A percentile compares a stretch with the other conserved stretches of the same genome.
These are phyloP conservation scores for Zaprionus capensis DNA, from an alignment of 1,140 invertebrate genomes.

Conservation along the genomic window DNA sequence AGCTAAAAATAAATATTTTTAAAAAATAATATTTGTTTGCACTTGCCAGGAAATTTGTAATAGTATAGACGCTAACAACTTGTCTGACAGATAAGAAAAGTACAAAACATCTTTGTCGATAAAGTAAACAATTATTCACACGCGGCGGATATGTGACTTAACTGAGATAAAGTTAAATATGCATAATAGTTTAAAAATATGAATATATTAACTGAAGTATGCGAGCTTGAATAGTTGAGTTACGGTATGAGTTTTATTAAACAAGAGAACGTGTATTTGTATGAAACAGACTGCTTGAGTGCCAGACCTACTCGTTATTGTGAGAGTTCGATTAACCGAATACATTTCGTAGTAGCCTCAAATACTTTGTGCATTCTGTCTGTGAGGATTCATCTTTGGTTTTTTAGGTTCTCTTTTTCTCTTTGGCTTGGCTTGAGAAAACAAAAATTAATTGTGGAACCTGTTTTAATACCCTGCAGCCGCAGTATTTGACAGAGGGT, in stretches of 20 bases:
- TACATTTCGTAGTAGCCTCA: conserved; percentile 50
- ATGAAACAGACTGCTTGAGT: conserved; percentile 1
- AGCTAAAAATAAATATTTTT: background rate
- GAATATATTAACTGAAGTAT: background rate
- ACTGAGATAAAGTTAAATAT: background rate
- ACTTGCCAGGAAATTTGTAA: background rate
- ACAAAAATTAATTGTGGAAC: conserved; percentile 80
- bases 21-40: background rate
- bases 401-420: conserved; percentile 42
- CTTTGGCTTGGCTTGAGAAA: conserved; percentile 67
- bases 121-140: background rate
- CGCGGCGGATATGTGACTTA: too few species aligned
- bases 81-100: background rate
- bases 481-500: background rate
- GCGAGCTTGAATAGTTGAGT: background rate
- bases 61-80: background rate
- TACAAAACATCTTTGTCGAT: background rate
- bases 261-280: background rate
- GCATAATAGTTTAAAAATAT: background rate
- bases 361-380: conserved; percentile 50
- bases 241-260: background rate
- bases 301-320: conserved; percentile 22
- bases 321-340: conserved; percentile 40
- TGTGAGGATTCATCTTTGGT: conserved; percentile 59
- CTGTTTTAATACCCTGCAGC: conserved; percentile 50